Evolutionary conservation across 2,888 invertebrate genomes (phyloP), one percentile per base, ranked within the genome.

Genomic region (Petrolisthes cinctipes): DNA sequence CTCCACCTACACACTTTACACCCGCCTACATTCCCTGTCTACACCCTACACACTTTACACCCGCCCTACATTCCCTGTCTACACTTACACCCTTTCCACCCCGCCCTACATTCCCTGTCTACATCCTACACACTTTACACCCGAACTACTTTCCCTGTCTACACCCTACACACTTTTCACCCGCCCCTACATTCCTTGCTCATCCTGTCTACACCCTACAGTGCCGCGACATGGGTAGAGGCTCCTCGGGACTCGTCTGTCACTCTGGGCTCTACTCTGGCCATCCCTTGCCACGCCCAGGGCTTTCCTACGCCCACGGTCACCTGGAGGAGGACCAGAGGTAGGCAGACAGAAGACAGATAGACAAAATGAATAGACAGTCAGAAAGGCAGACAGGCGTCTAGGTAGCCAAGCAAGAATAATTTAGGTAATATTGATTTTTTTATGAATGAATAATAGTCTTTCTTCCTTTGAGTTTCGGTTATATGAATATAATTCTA

Each of bases 211-310:
- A 53, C 82, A 61, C 53, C 51, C 81, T 56, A 53, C 87, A 90
- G 90, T 90, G 66, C 90, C 14, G 88, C 90, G 71, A 81, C 90
- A 56, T 90, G 90, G 90, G 56, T 90, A 17, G 85, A 82, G 37
- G 88, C 83, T 14, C 90, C 90, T n/a, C 56, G 76, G 76, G 90
- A 90, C 79, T 79, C 85, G 9, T 83, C 85, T 17, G 86, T 97
- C 94, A 97, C 97, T 91, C 97, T 97, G 94, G 97, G 97, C 91
- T 97, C 97, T 91, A 97, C 97, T 93, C 97, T 97, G 91, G 96
- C 97, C 93, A 96, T 98, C 92, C 97, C 97, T 95, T 98, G 98
- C 94, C 97, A 97, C 94, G 97, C 97, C 93, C 97, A 97, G 94
- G 97, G 98, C 92, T 98, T 97, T 94, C 98, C 97, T 90, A 97